Percentiles rank a stretch among this genome's conserved stretches.
phyloP scores from a whole-genome alignment of 1,140 invertebrate species.

The Trissolcus basalis region DNA sequence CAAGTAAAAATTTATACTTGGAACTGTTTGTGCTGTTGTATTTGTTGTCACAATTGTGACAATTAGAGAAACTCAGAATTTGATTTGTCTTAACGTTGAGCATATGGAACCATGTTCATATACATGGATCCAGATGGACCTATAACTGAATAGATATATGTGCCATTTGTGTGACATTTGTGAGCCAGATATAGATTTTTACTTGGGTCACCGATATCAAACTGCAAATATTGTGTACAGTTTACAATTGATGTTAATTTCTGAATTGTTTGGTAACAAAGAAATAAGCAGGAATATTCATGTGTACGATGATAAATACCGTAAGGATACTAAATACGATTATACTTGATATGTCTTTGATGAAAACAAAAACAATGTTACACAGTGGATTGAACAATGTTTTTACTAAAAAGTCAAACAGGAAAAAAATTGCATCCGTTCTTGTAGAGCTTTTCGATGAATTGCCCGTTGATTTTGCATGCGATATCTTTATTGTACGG shows the following conservation, averaged over 20 bases:
- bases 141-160: too few relatives aligned
- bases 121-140: too few relatives aligned
- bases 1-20: too few relatives aligned
- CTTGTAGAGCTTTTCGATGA: too few relatives aligned
- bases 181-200: too few relatives aligned
- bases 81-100: too few relatives aligned
- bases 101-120: too few relatives aligned
- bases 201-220: conserved; percentile 4
- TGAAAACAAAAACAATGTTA: not conserved
- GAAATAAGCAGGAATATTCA: conserved; percentile 15
- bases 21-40: too few relatives aligned
- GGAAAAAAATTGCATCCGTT: too few relatives aligned
- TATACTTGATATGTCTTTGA: conserved; percentile 25
- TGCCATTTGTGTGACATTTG: too few relatives aligned
- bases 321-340: conserved; percentile 9
- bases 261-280: conserved; percentile 33
- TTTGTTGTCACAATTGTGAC: too few relatives aligned
- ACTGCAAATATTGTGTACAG: conserved; percentile 40
- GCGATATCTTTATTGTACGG: conserved; percentile 18
- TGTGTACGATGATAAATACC: conserved; percentile 37
- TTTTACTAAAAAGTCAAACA: not conserved
- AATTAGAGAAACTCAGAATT: too few relatives aligned
- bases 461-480: not conserved
- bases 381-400: conserved; percentile 41
- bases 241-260: conserved; percentile 45